A percentile compares a stretch with the other conserved stretches of the same genome.
Evolutionary conservation across 2,113 vertebrate genomes (phyloP).

Genomic region (Planiliza haematocheilus): DNA sequence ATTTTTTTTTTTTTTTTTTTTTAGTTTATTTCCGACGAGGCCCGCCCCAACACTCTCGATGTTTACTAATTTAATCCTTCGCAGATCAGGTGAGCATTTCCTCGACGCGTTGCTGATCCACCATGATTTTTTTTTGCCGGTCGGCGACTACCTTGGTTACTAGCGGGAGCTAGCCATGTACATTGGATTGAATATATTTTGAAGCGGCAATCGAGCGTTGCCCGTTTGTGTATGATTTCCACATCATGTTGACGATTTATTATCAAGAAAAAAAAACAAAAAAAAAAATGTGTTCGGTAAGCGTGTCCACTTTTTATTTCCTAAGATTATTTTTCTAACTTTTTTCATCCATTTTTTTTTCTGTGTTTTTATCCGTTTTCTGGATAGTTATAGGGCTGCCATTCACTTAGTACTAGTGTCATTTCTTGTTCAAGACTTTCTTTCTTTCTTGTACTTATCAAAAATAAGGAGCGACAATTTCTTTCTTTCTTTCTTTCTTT

Average conservation of each 20-base stretch:
- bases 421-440: background rate
- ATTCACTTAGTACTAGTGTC: conserved; percentile 62
- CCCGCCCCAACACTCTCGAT: conserved; percentile 43
- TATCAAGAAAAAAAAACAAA: background rate
- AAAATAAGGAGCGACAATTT: conserved; percentile 60
- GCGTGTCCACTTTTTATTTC: conserved; percentile 67
- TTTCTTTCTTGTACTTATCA: conserved; percentile 77
- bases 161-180: conserved; percentile 65
- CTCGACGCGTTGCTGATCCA: conserved; percentile 31
- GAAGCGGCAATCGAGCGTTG: conserved; percentile 55
- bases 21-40: conserved; percentile 49
- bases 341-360: conserved; percentile 72
- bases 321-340: conserved; percentile 74
- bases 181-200: conserved; percentile 75
- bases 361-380: conserved; percentile 74
- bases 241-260: conserved; percentile 56
- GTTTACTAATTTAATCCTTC: conserved; percentile 68
- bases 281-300: conserved; percentile 60
- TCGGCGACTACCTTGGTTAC: conserved; percentile 73
- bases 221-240: conserved; percentile 69
- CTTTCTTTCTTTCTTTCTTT: conserved; percentile 42
- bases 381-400: conserved; percentile 77
- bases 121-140: conserved; percentile 41
- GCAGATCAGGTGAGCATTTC: conserved; percentile 51
- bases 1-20: no score